These are phyloP conservation scores for Thymallus thymallus DNA, from an alignment of 2,113 vertebrate genomes.

Conservation along the genomic window DNA sequence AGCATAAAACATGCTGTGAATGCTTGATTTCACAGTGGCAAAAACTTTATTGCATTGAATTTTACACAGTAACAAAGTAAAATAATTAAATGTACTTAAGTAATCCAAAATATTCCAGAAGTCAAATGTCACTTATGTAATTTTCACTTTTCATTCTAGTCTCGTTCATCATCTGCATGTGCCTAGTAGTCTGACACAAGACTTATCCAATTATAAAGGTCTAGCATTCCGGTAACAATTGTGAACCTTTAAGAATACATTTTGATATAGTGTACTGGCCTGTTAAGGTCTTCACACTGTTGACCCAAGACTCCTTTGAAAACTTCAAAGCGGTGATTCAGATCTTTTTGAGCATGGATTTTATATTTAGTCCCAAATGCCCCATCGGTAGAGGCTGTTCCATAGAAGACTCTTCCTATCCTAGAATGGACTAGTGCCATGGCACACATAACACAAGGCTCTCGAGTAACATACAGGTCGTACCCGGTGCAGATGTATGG, in stretches of 20 bases:
- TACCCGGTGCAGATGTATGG: slow-evolving; percentile 87
- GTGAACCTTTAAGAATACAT: not conserved
- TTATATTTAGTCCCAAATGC: slow-evolving; percentile 81
- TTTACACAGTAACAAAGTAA: no score
- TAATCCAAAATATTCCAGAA: no score
- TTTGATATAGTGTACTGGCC: not conserved
- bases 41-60: no score
- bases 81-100: no score
- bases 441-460: slow-evolving; percentile 87
- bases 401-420: slow-evolving; percentile 83
- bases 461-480: slow-evolving; percentile 84
- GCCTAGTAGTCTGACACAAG: no score
- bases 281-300: slow-evolving; percentile 67
- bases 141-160: no score
- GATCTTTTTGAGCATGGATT: slow-evolving; percentile 77
- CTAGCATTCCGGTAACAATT: no score
- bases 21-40: no score
- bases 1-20: no score
- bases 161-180: no score
- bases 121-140: no score
- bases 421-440: slow-evolving; percentile 89
- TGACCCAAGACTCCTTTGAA: slow-evolving; percentile 76
- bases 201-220: no score
- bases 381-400: slow-evolving; percentile 67
- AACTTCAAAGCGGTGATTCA: slow-evolving; percentile 87